Base-by-base conservation (phyloP, 2,888 invertebrate genomes). In the Scaptomyza cyrtandrae region DNA sequence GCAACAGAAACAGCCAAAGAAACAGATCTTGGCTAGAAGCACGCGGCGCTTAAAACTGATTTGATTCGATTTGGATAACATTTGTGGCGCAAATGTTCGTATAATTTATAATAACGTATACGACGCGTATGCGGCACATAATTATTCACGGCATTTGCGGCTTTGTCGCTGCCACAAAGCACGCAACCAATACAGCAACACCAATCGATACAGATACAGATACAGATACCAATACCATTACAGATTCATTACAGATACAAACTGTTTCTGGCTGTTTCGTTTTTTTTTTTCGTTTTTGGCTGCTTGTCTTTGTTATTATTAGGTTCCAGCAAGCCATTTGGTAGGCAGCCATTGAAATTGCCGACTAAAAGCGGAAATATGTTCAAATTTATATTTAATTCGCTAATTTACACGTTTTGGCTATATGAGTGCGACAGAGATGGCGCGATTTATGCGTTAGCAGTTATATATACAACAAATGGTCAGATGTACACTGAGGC, bases 321-420 rank as follows among this genome's bases (percentile, higher is more conserved):
- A 43, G 31, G 37, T 61, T 60, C 39, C 71, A 44, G 67, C 76
- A 67, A 79, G 75, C 31, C 31, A 31, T 78, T 78, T 76, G 5
- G 33, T 35, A 9, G 59, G 39, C 46, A 35, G 62, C 62, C 74
- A 75, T 74, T 78, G 53, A 59, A 65, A 53, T 48, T 55, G 63
- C 44, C 68, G 57, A 41, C 33, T 59, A 62, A 63, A 63, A 77
- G 74, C 81, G 81, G 87, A 81, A 87, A 85, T 85, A 60, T 81
- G 79, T 85, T 71, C 69, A 81, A 87, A 81, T 71, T 59, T 78
- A 53, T 67, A 87, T 84, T 80, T 78, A 70, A 81, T 80, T 86
- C 71, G 57, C 37, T 49, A 75, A 66, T 78, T 78, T 55, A 56
- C 58, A 48, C 44, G 35, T 44, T 41, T 45, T n/a, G 56, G 14